Evolutionary conservation across 2,888 invertebrate genomes (phyloP).

Genomic region (Germaria angustata): DNA sequence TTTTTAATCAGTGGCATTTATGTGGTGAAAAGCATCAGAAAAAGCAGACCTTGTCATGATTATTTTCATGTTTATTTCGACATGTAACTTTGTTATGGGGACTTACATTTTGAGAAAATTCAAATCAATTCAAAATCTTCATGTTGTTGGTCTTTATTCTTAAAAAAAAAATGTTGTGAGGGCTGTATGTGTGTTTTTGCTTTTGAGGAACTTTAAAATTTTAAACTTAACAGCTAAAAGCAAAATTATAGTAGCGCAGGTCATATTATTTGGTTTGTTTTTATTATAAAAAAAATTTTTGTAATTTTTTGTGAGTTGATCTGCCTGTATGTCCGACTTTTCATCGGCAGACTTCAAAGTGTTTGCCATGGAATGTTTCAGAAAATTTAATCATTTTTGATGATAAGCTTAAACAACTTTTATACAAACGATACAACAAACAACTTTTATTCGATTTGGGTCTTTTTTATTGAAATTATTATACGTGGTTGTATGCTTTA

Average conservation of each 20-base stretch:
- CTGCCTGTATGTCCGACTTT: too few relatives aligned
- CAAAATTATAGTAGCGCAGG: background rate
- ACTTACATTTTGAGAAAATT: constrained; percentile 37
- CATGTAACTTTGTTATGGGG: background rate
- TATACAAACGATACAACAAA: too few relatives aligned
- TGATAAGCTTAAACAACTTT: too few relatives aligned
- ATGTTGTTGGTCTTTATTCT: background rate
- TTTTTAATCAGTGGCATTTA: background rate
- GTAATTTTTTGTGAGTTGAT: too few relatives aligned
- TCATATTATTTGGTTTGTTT: background rate
- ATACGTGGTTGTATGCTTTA: too few relatives aligned
- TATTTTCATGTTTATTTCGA: constrained; percentile 35
- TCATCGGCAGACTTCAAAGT: too few relatives aligned
- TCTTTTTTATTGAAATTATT: too few relatives aligned
- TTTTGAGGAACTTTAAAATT: background rate
- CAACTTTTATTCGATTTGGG: too few relatives aligned
- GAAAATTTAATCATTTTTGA: too few relatives aligned
- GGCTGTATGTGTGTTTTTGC: background rate
- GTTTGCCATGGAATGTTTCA: too few relatives aligned
- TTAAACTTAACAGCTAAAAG: background rate
- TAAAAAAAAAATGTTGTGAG: background rate
- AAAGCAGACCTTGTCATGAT: constrained; percentile 45
- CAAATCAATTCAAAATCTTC: constrained; percentile 43
- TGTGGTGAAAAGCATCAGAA: background rate
- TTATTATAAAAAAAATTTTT: too few relatives aligned